Percentiles rank a stretch among this genome's conserved stretches.
Conservation (phyloP, 2,888 invertebrate genomes). For the Invenusta paracnida region DNA sequence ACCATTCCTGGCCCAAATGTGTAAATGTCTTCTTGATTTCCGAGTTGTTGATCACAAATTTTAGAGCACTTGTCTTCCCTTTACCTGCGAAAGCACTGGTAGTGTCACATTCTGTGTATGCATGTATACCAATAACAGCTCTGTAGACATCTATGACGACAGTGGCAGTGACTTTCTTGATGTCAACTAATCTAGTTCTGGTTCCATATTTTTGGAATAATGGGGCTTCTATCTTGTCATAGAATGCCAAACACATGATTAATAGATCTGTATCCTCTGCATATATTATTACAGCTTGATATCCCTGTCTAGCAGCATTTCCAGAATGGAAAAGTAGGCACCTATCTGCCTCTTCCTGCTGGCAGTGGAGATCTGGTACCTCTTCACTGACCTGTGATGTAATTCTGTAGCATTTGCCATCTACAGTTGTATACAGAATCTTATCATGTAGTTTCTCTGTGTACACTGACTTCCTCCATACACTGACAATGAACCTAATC, state of each 20-base stretch:
- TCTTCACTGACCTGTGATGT: not conserved
- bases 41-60: slow-evolving; percentile 36
- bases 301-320: not conserved
- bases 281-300: not conserved
- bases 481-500: not conserved
- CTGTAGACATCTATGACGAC: not conserved
- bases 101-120: not conserved
- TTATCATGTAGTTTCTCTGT: not conserved
- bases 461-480: not conserved
- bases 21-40: slow-evolving; percentile 5
- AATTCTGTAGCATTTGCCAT: not conserved
- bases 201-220: not conserved
- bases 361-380: not conserved
- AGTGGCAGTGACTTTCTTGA: not conserved
- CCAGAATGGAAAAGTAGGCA: not conserved
- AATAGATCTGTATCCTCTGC: not conserved
- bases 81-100: slow-evolving; percentile 26
- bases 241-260: not conserved
- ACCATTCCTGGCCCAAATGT: slow-evolving; percentile 42
- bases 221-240: not conserved
- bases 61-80: slow-evolving; percentile 45
- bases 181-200: not conserved
- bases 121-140: not conserved
- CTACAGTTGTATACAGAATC: not conserved
- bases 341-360: not conserved